Percentiles rank a stretch among this genome's conserved stretches.
Evolutionary conservation across 2,797 vertebrate genomes (phyloP).

Genomic region (Brotula barbata): DNA sequence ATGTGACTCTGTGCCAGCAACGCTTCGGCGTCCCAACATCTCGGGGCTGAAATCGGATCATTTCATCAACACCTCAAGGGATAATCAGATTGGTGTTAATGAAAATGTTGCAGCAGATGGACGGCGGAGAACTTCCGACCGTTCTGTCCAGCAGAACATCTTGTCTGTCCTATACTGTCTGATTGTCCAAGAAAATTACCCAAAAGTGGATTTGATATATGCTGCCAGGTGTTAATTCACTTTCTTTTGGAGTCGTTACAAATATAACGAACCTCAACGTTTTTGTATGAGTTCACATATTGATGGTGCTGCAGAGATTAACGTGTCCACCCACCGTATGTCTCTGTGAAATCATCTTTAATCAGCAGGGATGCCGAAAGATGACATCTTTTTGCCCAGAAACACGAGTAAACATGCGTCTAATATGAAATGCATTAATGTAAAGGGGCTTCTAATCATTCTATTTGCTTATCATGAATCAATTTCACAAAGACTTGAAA

Average conservation of each 20-base stretch:
- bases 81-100: background rate
- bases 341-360: too few species aligned
- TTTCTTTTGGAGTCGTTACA: background rate
- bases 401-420: too few species aligned
- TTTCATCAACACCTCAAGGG: background rate
- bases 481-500: too few species aligned
- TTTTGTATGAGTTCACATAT: background rate
- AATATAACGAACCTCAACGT: constrained; percentile 4
- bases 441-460: too few species aligned
- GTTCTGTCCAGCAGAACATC: background rate
- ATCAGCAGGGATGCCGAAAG: too few species aligned
- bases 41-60: background rate
- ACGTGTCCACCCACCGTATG: too few species aligned
- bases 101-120: background rate
- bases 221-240: background rate
- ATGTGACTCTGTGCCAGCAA: background rate
- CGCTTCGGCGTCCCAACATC: background rate
- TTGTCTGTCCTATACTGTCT: background rate
- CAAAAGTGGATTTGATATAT: background rate
- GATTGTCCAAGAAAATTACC: background rate
- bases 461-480: too few species aligned
- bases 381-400: too few species aligned
- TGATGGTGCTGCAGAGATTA: too few species aligned
- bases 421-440: too few species aligned
- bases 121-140: background rate